A percentile compares a stretch with the other conserved stretches of the same genome.
Evolutionary conservation across 2,797 vertebrate genomes (phyloP).

Genomic region (Cossypha polioptera): DNA sequence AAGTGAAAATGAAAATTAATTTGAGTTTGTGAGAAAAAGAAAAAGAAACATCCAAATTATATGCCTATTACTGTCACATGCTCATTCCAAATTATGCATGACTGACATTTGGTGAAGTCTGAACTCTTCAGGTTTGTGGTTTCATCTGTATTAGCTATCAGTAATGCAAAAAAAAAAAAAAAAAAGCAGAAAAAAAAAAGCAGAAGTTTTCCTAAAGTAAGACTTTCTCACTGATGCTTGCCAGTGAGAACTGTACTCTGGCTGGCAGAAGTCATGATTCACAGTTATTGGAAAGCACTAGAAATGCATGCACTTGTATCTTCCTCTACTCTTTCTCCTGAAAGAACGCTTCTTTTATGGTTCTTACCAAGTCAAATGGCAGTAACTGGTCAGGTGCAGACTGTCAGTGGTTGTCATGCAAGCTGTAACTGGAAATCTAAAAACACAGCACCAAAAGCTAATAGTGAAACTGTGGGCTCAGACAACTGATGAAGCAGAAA

Average conservation of each 20-base stretch:
- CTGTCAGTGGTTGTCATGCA: constrained; percentile 26
- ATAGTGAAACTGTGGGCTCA: constrained; percentile 72
- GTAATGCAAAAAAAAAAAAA: constrained; percentile 18
- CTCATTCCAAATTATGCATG: not conserved
- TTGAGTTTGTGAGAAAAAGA: constrained; percentile 51
- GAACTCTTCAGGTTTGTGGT: constrained; percentile 47
- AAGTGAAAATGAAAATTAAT: constrained; percentile 31
- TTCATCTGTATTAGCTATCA: constrained; percentile 36
- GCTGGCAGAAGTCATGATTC: not conserved
- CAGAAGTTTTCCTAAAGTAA: constrained; percentile 38
- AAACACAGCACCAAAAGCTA: constrained; percentile 60
- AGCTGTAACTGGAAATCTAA: constrained; percentile 76
- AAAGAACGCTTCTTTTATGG: not conserved
- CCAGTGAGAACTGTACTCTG: not conserved
- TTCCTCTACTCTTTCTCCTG: not conserved
- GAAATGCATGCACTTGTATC: not conserved
- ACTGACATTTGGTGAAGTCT: not conserved
- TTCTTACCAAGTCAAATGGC: constrained; percentile 29
- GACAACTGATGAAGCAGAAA: constrained; percentile 70
- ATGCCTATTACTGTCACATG: not conserved
- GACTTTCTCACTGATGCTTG: constrained; percentile 1
- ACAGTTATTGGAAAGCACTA: constrained; percentile 31
- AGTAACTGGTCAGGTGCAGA: constrained; percentile 47
- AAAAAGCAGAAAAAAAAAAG: not conserved
- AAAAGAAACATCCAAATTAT: constrained; percentile 39